These are phyloP conservation scores for Agapornis roseicollis DNA, from an alignment of 2,113 vertebrate species.

Conservation along the genomic window DNA sequence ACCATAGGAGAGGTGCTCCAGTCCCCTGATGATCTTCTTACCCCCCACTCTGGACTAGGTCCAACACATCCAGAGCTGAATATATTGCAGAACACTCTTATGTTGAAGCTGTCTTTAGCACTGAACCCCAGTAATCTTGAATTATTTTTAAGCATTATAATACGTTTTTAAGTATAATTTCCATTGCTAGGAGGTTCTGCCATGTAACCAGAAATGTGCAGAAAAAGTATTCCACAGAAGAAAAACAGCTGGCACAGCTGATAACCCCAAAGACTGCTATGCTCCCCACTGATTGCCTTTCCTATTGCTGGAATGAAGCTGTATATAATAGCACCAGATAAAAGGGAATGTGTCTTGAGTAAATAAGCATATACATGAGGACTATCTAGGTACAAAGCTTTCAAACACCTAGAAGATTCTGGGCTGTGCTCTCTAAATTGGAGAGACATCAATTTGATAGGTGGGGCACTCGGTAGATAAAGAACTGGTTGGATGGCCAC, in stretches of 20 bases:
- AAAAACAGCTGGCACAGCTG: background rate
- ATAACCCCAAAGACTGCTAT: background rate
- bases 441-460: no score
- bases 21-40: background rate
- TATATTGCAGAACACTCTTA: background rate
- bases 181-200: background rate
- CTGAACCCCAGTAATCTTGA: background rate
- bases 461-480: no score
- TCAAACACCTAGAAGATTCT: background rate
- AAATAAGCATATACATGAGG: background rate
- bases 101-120: background rate
- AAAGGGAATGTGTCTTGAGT: background rate
- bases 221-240: background rate
- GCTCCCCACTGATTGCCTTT: rapidly evolving
- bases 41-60: background rate
- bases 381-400: background rate
- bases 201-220: background rate
- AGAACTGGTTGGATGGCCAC: no score
- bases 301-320: background rate
- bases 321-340: background rate
- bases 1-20: background rate
- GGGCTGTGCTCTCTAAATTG: background rate
- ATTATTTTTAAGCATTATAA: background rate
- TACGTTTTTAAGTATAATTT: background rate
- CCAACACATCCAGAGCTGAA: background rate